Base-by-base conservation (phyloP, 2,113 vertebrate species). In the Ptyas mucosa region DNA sequence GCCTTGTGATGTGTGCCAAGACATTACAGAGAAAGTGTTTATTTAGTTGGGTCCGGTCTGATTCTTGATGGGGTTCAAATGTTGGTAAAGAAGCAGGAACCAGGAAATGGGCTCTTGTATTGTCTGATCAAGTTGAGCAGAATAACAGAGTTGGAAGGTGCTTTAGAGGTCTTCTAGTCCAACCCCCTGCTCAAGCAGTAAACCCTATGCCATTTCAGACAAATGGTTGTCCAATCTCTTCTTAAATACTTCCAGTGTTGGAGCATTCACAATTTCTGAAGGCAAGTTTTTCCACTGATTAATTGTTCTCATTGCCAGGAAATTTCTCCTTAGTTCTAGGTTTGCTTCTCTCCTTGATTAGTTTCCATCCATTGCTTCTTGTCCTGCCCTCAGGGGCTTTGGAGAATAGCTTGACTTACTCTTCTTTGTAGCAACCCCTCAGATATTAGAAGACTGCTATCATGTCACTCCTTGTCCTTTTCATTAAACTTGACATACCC, bases 11-110 rank as follows among this genome's bases (percentile, higher is more conserved):
- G 49, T 12, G 20, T 26, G 15, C 69, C n/a, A 24, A n/a, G 52
- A 88, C 69, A 89, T 11, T 75, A 90, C 53, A 91, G 57, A 87
- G 53, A 86, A 51, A 90, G 26, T 51, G 29, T 91, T 93, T 88
- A 61, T 53, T 52, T 54, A 51, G 21, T 54, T 26, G 39, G 81
- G 51, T 34, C 8, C 15, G 1, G 52, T 20, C 43, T 85, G 64
- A 26, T 52, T 92, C 51, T 64, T 64, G 85, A 29, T 9, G 20
- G 34, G 3, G 14, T 15, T 20, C 69, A 81, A 81, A 39, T 39
- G 69, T 81, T 81, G 69, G 69, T 20, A 81, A 81, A 18, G 6
- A 34, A 81, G 34, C 69, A 18, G 7, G 69, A 75, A 39, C 14
- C n/a, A 39, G n/a, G n/a, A 34, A 34, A 20, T 8, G 14, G 69